A percentile compares a stretch with the other conserved stretches of the same genome.
Conservation (phyloP, 2,113 vertebrate genomes). For the Andinoacara biseriatus region DNA sequence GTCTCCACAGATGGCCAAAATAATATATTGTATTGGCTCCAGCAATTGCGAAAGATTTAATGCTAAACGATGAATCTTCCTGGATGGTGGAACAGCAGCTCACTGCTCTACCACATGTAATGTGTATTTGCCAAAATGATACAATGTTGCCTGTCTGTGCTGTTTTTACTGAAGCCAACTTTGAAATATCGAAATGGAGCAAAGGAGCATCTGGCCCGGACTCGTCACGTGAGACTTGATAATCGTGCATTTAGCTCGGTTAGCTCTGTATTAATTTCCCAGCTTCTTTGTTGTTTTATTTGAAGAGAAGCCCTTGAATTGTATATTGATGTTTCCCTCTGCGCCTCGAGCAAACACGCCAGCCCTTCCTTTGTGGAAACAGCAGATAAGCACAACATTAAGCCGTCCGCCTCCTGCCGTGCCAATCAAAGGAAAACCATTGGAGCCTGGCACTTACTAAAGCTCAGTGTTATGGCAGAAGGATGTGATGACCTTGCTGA, state of each 20-base stretch:
- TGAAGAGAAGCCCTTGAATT: slow-evolving; percentile 25
- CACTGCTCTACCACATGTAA: background rate
- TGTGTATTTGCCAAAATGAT: background rate
- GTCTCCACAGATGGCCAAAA: slow-evolving; percentile 30
- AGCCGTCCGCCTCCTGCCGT: slow-evolving; percentile 19
- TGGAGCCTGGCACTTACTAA: slow-evolving; percentile 25
- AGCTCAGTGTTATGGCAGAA: slow-evolving; percentile 20
- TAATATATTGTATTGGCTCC: slow-evolving; percentile 2
- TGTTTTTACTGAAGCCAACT: background rate
- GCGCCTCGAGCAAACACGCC: background rate
- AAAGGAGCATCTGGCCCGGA: background rate
- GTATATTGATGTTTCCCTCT: slow-evolving; percentile 27
- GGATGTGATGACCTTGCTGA: slow-evolving; percentile 55
- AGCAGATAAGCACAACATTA: slow-evolving; percentile 41
- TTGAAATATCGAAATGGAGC: background rate
- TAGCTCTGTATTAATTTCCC: slow-evolving; percentile 13
- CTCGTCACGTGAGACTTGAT: background rate
- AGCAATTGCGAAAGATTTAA: slow-evolving; percentile 13
- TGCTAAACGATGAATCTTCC: slow-evolving; percentile 22
- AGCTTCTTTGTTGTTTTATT: slow-evolving; percentile 2
- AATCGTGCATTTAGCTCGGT: background rate
- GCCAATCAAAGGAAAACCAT: slow-evolving; percentile 45
- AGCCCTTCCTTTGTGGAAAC: slow-evolving; percentile 29
- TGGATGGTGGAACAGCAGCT: slow-evolving; percentile 7
- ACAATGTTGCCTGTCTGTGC: background rate